Base-by-base conservation (phyloP, 2,888 invertebrate genomes). In the Camponotus fellah region DNA sequence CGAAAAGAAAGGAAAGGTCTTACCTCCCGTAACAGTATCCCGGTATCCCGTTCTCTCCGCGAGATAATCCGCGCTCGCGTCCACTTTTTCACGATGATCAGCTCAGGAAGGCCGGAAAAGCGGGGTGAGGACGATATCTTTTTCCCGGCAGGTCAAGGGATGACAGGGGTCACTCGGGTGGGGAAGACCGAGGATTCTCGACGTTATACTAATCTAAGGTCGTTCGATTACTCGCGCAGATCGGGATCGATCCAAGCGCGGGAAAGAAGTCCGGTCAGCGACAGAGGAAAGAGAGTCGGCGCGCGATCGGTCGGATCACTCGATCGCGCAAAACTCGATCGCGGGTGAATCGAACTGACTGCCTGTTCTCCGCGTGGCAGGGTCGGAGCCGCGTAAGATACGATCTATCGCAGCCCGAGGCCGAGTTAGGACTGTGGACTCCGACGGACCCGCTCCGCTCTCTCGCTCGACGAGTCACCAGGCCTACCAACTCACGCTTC, bases 371-470 rank as follows among this genome's bases (percentile, higher is more conserved):
- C 26, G 65, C 76, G 83, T 89, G 88, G 85, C 72, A 81, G 85
- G 90, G 92, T 92, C 92, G 92, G 91, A 92, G 75, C 88, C 91
- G 69, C 85, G 82, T 60, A 76, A 83, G 93, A 92, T 93, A 92
- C 92, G 92, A 94, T 94, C 94, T 94, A 93, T 93, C 94, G 92
- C 93, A 92, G 93, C 89, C 94, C 91, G 93, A 93, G 92, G 94
- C 93, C 92, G 93, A 93, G 93, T 94, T 93, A 92, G 94, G 93
- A 94, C 94, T 94, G 94, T 94, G 93, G 93, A 91, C 91, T 92
- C 90, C 91, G 91, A 91, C 49, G 17, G 49, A 8, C n/a, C 49
- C 49, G 49, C 83, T 84, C 69, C 90, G 83, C 86, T 84, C 91
- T 89, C 89, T 89, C 86, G 85, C 85, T 77, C 85, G 65, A 83